A percentile compares a stretch with the other conserved stretches of the same genome.
Evolutionary conservation across 2,888 invertebrate genomes (phyloP).

Genomic region (Nymphalis polychloros): DNA sequence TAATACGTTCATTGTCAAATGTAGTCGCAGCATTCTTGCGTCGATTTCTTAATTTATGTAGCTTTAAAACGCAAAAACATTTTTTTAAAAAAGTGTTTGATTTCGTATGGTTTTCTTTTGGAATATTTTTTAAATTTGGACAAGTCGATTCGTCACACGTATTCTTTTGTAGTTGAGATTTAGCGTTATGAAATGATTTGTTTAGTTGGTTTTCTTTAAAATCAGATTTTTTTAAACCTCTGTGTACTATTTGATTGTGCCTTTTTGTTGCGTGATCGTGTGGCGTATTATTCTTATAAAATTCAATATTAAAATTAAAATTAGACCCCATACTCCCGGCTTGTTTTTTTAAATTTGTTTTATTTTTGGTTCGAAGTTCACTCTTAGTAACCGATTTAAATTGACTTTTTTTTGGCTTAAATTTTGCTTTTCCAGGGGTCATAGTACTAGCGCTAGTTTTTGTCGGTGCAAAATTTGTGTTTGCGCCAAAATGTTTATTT

Average conservation of each 20-base stretch:
- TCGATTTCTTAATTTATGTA: conserved; percentile 22
- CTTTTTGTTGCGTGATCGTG: too few relatives aligned
- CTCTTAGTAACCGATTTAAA: neutral
- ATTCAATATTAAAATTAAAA: conserved; percentile 43
- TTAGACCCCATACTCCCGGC: conserved; percentile 40
- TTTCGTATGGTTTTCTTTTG: neutral
- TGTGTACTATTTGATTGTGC: neutral
- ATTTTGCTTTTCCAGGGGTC: conserved; percentile 9
- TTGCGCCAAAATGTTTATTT: conserved; percentile 9
- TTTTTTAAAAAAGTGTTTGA: conserved; percentile 8
- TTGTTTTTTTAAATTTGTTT: conserved; percentile 20
- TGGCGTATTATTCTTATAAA: conserved; percentile 36
- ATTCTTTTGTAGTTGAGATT: conserved; percentile 7
- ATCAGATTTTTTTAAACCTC: too few relatives aligned
- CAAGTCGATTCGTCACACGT: neutral
- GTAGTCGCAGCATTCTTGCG: neutral
- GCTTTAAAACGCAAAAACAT: conserved; percentile 20
- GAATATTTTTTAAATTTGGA: neutral
- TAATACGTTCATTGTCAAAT: neutral
- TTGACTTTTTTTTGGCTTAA: conserved; percentile 6
- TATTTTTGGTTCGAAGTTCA: neutral
- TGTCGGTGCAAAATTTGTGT: neutral
- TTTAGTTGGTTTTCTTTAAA: neutral
- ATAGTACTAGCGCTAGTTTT: conserved; percentile 15
- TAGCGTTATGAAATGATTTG: conserved; percentile 2